These are phyloP conservation scores for Andrena marginata DNA, from an alignment of 2,888 invertebrate genomes.

Conservation along the genomic window DNA sequence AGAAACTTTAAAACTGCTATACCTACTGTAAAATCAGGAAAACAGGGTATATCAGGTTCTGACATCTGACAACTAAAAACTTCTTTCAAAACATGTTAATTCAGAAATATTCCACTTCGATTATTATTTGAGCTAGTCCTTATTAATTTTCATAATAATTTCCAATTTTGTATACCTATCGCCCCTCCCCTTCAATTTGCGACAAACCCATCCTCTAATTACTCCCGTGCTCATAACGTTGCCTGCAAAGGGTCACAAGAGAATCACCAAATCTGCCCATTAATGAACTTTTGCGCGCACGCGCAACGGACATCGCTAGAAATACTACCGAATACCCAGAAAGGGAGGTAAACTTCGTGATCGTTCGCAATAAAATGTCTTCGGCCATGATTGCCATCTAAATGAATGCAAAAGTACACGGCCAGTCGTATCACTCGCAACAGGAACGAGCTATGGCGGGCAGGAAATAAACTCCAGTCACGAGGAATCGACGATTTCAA, in stretches of 20 bases:
- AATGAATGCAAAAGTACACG: constrained; percentile 77
- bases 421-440: constrained; percentile 52
- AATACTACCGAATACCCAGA: constrained; percentile 39
- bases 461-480: constrained; percentile 51
- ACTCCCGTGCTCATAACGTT: background rate
- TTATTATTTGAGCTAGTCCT: background rate
- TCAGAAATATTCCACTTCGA: background rate
- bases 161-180: background rate
- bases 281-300: constrained; percentile 33
- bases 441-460: constrained; percentile 44
- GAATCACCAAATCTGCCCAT: constrained; percentile 11
- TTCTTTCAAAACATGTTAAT: no score
- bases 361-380: constrained; percentile 80
- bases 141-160: background rate
- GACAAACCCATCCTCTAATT: background rate
- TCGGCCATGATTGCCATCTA: constrained; percentile 75
- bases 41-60: no score
- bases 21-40: no score
- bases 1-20: no score
- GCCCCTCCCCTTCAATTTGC: background rate
- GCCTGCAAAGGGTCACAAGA: background rate
- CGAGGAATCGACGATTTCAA: constrained; percentile 48
- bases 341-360: constrained; percentile 75
- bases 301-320: constrained; percentile 34
- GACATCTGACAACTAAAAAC: no score